Evolutionary conservation across 2,797 vertebrate species (phyloP).

Genomic region (Scolopax bukidnonensis): DNA sequence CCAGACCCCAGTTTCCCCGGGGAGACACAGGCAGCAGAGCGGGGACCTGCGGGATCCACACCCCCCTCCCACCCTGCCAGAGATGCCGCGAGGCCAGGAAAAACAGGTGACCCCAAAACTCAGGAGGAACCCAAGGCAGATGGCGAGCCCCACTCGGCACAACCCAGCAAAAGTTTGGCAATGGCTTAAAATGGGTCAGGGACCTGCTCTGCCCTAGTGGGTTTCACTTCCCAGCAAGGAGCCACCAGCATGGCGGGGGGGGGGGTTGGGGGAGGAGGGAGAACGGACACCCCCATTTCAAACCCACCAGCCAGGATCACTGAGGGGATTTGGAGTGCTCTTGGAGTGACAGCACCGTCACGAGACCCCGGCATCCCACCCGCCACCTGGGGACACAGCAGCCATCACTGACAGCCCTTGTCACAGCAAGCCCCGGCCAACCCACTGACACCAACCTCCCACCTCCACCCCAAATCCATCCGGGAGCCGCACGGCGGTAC

Average conservation of each 20-base stretch:
- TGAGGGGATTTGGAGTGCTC: not conserved
- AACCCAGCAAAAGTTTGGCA: not conserved
- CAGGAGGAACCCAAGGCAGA: rapidly evolving
- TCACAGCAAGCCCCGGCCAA: not conserved
- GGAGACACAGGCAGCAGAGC: not conserved
- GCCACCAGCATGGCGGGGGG: rapidly evolving
- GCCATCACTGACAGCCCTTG: not conserved
- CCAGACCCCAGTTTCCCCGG: not conserved
- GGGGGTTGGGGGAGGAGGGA: no score
- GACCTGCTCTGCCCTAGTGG: not conserved
- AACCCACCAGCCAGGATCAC: not conserved
- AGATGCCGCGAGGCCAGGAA: rapidly evolving
- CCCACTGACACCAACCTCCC: not conserved
- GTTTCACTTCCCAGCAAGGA: not conserved
- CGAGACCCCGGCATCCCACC: not conserved
- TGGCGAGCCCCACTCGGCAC: not conserved
- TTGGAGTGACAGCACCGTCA: not conserved
- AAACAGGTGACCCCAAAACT: rapidly evolving
- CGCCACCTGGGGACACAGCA: rapidly evolving
- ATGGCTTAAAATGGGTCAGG: not conserved
- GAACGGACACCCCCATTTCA: not conserved
- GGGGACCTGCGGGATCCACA: not conserved
- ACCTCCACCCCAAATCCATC: not conserved
- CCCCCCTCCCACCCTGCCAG: not conserved
- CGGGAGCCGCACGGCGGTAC: not conserved